Conservation (phyloP, 2,888 invertebrate genomes). For the Arrhopalites spinosus region DNA sequence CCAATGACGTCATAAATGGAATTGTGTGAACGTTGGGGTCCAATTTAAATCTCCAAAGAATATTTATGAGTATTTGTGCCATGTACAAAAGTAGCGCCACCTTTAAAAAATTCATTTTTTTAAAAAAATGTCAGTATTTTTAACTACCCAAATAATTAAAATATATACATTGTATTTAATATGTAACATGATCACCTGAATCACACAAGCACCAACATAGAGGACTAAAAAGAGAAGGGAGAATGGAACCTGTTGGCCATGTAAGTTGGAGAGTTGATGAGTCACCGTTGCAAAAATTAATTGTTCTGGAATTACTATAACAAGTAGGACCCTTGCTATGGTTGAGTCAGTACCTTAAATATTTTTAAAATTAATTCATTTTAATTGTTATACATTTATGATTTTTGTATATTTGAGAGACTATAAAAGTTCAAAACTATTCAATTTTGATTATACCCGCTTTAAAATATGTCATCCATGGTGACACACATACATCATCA, state of each 20-base stretch:
- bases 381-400: no score
- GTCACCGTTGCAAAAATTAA: slow-evolving; percentile 50
- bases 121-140: background rate
- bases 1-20: slow-evolving; percentile 85
- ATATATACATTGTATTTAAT: background rate
- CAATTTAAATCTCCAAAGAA: slow-evolving; percentile 80
- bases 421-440: no score
- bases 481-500: slow-evolving; percentile 55
- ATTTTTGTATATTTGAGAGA: no score
- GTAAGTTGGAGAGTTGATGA: slow-evolving; percentile 40
- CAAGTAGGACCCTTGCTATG: slow-evolving; percentile 60
- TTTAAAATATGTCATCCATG: slow-evolving; percentile 55
- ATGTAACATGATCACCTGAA: slow-evolving; percentile 54
- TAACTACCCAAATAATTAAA: background rate
- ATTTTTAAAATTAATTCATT: no score
- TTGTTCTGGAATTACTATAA: slow-evolving; percentile 52
- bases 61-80: slow-evolving; percentile 79
- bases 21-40: slow-evolving; percentile 91
- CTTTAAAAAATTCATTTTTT: no score
- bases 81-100: slow-evolving; percentile 75
- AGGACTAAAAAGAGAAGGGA: slow-evolving; percentile 44
- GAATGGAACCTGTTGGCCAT: slow-evolving; percentile 39
- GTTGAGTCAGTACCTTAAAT: no score
- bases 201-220: slow-evolving; percentile 52
- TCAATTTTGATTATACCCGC: slow-evolving; percentile 38